A percentile compares a stretch with the other conserved stretches of the same genome.
phyloP scores from a whole-genome alignment of 2,113 vertebrate species.

The Carettochelys insculpta region DNA sequence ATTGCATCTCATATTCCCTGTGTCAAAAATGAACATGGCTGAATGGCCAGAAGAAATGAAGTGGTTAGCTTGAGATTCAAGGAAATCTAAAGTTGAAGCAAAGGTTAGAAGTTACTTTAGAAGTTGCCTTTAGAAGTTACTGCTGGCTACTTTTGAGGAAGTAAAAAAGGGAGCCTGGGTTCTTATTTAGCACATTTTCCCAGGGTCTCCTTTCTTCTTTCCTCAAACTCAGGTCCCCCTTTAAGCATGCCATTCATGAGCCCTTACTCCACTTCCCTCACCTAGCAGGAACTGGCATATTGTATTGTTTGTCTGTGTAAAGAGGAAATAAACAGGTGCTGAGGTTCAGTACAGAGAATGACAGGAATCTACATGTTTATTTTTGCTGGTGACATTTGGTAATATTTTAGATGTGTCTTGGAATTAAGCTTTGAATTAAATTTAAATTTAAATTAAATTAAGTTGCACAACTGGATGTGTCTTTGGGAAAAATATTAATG shows the following conservation, averaged over 20 bases:
- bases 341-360: slow-evolving; percentile 16
- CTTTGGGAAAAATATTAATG: slow-evolving; percentile 13
- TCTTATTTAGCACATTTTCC: neutral
- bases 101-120: no score
- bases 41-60: neutral
- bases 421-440: slow-evolving; percentile 22
- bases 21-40: neutral
- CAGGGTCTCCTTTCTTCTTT: neutral
- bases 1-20: neutral
- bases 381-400: slow-evolving; percentile 43
- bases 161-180: neutral
- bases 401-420: neutral
- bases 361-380: slow-evolving; percentile 13
- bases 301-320: slow-evolving; percentile 24
- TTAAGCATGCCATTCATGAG: neutral
- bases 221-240: neutral
- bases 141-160: neutral
- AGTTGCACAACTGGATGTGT: neutral
- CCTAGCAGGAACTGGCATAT: neutral
- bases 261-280: neutral
- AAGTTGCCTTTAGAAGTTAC: no score
- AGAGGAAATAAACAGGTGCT: slow-evolving; percentile 50
- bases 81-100: no score
- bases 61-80: neutral
- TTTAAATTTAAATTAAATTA: no score